phyloP scores from a whole-genome alignment of 2,113 vertebrate species.

The Dicaeum eximium region DNA sequence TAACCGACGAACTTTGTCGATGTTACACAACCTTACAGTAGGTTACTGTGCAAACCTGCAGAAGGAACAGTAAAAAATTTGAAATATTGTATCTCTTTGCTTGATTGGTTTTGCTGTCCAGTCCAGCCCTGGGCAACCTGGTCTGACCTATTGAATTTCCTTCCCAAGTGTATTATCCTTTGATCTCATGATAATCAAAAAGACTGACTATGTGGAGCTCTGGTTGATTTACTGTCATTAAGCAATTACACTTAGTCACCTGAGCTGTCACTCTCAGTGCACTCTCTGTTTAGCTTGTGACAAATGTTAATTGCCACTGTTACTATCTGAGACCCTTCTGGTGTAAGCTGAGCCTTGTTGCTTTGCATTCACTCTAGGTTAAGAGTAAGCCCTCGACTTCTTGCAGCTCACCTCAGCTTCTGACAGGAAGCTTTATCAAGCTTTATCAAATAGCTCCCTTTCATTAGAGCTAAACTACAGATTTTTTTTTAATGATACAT shows the following conservation, averaged over 20 bases:
- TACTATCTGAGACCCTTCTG: neutral
- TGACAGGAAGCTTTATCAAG: neutral
- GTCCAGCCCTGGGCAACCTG: neutral
- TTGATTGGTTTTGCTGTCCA: neutral
- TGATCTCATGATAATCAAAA: slow-evolving; percentile 1
- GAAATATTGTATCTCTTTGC: neutral
- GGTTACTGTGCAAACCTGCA: neutral
- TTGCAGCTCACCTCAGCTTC: neutral
- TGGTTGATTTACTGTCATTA: neutral
- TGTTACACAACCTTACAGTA: neutral
- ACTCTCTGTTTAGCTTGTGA: neutral
- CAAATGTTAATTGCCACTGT: neutral
- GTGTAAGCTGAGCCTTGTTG: neutral
- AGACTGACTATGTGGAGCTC: neutral
- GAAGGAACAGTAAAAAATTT: slow-evolving; percentile 5
- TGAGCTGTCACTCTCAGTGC: neutral
- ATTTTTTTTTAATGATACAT: neutral
- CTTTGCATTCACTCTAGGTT: neutral
- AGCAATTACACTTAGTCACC: neutral
- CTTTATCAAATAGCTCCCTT: neutral
- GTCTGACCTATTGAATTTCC: slow-evolving; percentile 26
- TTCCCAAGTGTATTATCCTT: neutral
- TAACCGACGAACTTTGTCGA: neutral
- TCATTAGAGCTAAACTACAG: neutral
- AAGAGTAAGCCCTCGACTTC: neutral